Evolutionary conservation across 2,113 vertebrate genomes (phyloP).

Genomic region (Natator depressus): DNA sequence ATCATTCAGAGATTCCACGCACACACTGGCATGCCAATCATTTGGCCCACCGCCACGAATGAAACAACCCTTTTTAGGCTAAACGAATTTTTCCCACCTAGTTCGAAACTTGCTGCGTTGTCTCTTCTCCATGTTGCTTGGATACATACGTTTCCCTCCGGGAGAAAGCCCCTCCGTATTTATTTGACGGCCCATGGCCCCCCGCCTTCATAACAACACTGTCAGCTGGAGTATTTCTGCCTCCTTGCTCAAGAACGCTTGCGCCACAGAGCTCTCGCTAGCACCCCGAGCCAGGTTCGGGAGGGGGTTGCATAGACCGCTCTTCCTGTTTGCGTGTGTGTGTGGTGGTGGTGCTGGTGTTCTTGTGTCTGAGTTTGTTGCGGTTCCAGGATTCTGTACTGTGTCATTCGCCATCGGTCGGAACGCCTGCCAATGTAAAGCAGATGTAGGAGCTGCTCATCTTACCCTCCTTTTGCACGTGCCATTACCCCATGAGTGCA

Average conservation of each 20-base stretch:
- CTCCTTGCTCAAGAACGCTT: not conserved
- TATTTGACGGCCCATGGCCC: not conserved
- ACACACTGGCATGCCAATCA: too few species aligned
- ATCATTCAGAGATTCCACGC: too few species aligned
- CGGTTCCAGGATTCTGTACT: not conserved
- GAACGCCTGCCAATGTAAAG: not conserved
- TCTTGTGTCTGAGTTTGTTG: too few species aligned
- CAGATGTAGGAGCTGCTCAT: not conserved
- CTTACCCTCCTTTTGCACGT: not conserved
- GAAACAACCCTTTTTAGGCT: too few species aligned
- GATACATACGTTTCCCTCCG: too few species aligned
- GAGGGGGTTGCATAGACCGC: not conserved
- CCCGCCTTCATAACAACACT: not conserved
- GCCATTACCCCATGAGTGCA: not conserved
- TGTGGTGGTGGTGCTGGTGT: too few species aligned
- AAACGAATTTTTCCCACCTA: too few species aligned
- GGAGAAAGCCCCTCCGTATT: too few species aligned
- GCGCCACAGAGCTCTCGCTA: not conserved
- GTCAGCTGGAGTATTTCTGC: not conserved
- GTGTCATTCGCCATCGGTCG: rapidly evolving
- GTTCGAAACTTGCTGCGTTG: too few species aligned
- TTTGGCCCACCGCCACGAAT: too few species aligned
- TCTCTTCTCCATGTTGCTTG: too few species aligned
- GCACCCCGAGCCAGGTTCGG: too few species aligned
- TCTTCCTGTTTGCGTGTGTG: not conserved